Evolutionary conservation across 2,113 vertebrate species (phyloP), one percentile per base, ranked within the genome.

Genomic region (Apodemus speciosus): DNA sequence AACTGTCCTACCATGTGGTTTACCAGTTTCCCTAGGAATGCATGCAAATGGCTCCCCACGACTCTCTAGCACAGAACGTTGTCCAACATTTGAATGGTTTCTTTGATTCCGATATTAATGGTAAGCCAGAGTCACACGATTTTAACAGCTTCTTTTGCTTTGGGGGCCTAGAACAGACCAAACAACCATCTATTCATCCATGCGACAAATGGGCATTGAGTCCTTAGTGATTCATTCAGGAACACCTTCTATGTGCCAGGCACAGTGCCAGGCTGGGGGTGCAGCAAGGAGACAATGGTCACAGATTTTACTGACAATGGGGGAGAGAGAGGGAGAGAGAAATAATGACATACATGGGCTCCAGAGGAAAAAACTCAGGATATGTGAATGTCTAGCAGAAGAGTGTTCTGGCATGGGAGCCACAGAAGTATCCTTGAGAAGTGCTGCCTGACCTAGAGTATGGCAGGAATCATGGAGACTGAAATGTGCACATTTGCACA

Each of bases 71-170:
- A 79, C 80, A 87, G 88, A 68, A 49, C 40, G 66, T 77, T 95
- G 90, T 94, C 94, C 92, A 95, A 91, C 64, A 93, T 91, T 76
- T 94, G 93, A 96, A 96, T 91, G 85, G 93, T 76, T 77, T 93
- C 89, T 56, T 96, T 97, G 94, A 96, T 96, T 95, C 96, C 84
- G 75, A 94, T 88, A 89, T 92, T 91, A 95, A 89, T 89, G 95
- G 94, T 93, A 94, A 97, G 95, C 94, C 85, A 95, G 93, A 95
- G 93, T 95, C 94, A 91, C 84, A 94, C 93, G 93, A 95, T 96
- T 97, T 96, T 95, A 96, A 95, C 93, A 95, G 94, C 90, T 96
- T 95, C 96, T 97, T 96, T 96, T 95, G 95, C 97, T 96, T 95
- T 95, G 89, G 92, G 94, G 96, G 95, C 94, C 90, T 87, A 96